Percentiles rank a stretch among this genome's conserved stretches.
Evolutionary conservation across 2,113 vertebrate species (phyloP).

Genomic region (human): DNA sequence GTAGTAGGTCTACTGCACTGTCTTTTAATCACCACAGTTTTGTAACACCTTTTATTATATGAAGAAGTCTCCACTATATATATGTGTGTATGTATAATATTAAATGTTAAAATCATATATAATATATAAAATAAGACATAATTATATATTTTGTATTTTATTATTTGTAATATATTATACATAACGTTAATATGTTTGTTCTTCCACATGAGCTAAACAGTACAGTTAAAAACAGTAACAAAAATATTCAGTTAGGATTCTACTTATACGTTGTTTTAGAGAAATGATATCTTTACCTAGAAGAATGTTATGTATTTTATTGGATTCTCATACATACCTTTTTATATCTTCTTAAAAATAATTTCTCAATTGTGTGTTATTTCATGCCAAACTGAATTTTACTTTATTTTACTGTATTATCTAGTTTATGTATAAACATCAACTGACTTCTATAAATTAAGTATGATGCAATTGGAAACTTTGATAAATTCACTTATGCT

Average conservation of each 20-base stretch:
- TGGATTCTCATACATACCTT: neutral
- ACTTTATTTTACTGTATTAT: neutral
- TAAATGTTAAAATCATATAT: neutral
- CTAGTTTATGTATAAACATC: neutral
- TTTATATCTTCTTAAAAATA: neutral
- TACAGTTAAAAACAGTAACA: neutral
- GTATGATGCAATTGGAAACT: neutral
- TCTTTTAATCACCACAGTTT: neutral
- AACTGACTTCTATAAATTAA: neutral
- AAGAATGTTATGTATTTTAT: neutral
- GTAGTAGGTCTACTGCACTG: neutral
- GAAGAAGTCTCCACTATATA: neutral
- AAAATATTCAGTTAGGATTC: neutral
- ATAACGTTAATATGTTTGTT: neutral
- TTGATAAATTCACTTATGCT: neutral
- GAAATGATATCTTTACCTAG: neutral
- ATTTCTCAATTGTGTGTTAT: neutral
- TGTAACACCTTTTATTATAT: neutral
- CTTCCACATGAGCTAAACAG: neutral
- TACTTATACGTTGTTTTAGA: neutral
- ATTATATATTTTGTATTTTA: no score
- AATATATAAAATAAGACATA: no score
- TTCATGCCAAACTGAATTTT: neutral
- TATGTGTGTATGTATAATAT: neutral
- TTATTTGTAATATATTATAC: neutral